Evolutionary conservation across 2,888 invertebrate species (phyloP).

Genomic region (Euzetes globulus): DNA sequence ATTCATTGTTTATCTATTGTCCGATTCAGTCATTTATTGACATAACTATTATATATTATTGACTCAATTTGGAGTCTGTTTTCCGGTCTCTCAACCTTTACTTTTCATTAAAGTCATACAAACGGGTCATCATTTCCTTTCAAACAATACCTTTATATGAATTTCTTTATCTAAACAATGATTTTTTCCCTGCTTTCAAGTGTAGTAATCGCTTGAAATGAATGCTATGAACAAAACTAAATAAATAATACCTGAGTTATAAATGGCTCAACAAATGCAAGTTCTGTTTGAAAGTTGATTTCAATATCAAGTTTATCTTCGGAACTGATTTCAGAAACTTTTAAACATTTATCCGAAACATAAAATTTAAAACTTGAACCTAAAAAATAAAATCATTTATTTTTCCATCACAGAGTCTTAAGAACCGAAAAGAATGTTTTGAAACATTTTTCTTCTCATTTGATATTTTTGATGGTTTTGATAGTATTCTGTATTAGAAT

Average conservation of each 20-base stretch:
- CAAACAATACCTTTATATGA: not conserved
- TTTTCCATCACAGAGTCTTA: too few species aligned
- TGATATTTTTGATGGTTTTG: too few species aligned
- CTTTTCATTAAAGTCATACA: constrained; percentile 5
- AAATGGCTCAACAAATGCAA: too few species aligned
- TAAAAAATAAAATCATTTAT: too few species aligned
- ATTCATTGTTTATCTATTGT: constrained; percentile 20
- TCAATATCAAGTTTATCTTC: too few species aligned
- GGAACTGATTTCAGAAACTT: too few species aligned
- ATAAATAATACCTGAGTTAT: not conserved
- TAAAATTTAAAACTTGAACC: too few species aligned
- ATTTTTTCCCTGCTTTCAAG: not conserved
- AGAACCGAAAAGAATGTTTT: too few species aligned
- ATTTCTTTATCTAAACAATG: not conserved
- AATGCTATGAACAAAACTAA: not conserved
- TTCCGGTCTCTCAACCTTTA: constrained; percentile 10
- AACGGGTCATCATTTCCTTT: constrained; percentile 20
- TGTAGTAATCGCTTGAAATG: not conserved
- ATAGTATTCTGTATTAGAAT: too few species aligned
- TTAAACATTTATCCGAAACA: too few species aligned
- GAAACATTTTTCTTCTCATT: too few species aligned
- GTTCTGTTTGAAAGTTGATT: too few species aligned
- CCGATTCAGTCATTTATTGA: constrained; percentile 28
- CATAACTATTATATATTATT: constrained; percentile 26
- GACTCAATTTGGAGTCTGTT: constrained; percentile 21